Evolutionary conservation across 2,797 vertebrate genomes (phyloP).

Genomic region (Hippopotamyrus pictus): DNA sequence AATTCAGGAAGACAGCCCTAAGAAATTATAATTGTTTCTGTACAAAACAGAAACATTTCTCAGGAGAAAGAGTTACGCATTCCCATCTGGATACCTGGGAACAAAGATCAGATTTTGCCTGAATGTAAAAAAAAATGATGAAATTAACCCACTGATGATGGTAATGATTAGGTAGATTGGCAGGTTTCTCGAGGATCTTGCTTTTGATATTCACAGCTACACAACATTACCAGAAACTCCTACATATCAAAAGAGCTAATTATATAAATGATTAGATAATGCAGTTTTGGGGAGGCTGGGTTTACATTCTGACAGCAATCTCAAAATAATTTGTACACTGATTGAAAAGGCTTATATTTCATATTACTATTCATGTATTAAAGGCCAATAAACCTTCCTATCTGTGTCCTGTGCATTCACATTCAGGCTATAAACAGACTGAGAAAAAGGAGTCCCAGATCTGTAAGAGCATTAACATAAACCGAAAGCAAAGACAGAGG

Average conservation of each 20-base stretch:
- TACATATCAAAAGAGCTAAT: neutral
- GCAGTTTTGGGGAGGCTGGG: neutral
- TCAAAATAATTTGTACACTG: neutral
- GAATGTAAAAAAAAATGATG: neutral
- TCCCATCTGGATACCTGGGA: neutral
- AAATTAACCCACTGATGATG: neutral
- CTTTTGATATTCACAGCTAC: neutral
- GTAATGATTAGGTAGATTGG: neutral
- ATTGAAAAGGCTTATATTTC: neutral
- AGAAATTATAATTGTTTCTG: neutral
- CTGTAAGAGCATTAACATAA: neutral
- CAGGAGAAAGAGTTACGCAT: neutral
- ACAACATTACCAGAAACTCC: neutral
- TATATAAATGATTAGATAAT: neutral
- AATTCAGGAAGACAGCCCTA: neutral
- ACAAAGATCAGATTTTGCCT: neutral
- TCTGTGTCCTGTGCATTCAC: neutral
- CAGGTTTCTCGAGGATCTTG: neutral
- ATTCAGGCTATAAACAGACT: neutral
- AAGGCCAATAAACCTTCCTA: constrained; percentile 17
- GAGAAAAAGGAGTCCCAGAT: neutral
- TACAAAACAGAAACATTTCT: neutral
- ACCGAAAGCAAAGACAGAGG: neutral
- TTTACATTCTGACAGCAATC: neutral
- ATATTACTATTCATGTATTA: neutral